phyloP scores from a whole-genome alignment of 2,797 vertebrate species.

The Sebastes miniatus region DNA sequence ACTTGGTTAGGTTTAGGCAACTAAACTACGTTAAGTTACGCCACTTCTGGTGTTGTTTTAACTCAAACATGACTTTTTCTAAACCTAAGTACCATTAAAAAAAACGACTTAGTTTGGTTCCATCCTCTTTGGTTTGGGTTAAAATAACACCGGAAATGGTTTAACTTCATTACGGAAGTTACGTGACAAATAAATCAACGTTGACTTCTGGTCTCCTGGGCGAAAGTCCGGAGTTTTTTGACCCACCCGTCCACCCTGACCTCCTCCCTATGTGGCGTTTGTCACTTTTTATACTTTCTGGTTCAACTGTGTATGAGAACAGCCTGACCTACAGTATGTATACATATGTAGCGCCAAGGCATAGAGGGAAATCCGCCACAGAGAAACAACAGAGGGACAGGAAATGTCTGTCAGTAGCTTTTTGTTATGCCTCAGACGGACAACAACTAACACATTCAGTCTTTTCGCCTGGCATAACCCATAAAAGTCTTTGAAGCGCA shows the following conservation, averaged over 20 bases:
- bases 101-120: no score
- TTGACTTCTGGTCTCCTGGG: no score
- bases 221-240: neutral
- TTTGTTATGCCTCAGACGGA: neutral
- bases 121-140: no score
- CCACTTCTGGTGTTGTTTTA: no score
- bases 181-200: neutral
- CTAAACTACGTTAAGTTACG: neutral
- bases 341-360: neutral
- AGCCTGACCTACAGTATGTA: neutral
- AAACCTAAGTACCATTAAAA: no score
- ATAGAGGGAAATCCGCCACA: neutral
- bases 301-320: neutral
- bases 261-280: neutral
- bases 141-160: no score
- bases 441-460: conserved; percentile 41
- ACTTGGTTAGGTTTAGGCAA: neutral
- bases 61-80: no score
- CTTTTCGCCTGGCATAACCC: conserved; percentile 2
- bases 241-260: neutral
- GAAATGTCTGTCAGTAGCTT: conserved; percentile 18
- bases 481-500: neutral
- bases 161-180: neutral
- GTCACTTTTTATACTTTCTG: neutral
- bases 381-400: neutral